These are phyloP conservation scores for Apteryx owenii DNA, from an alignment of 2,113 vertebrate genomes.

Conservation along the genomic window DNA sequence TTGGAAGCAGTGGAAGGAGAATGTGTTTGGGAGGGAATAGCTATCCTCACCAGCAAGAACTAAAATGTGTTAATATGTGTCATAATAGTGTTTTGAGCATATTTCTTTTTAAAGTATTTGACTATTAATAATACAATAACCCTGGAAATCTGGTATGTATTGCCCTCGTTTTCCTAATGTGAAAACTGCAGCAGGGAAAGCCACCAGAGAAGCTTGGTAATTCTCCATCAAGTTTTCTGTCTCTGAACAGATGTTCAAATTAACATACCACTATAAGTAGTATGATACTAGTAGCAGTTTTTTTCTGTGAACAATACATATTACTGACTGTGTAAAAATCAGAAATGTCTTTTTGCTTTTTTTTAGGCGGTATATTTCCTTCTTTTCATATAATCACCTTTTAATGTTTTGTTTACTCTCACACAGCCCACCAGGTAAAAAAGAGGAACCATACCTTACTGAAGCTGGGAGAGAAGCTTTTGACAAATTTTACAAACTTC, in stretches of 20 bases:
- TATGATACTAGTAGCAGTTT: background rate
- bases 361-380: background rate
- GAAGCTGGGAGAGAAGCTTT: conserved; percentile 94
- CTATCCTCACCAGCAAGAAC: background rate
- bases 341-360: background rate
- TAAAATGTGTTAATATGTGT: background rate
- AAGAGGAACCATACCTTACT: conserved; percentile 89
- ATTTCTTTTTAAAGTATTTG: background rate
- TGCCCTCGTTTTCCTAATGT: background rate
- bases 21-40: background rate
- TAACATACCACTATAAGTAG: no score
- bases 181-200: background rate
- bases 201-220: background rate
- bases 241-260: background rate
- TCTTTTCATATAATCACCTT: background rate
- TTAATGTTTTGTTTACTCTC: conserved; percentile 14
- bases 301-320: background rate
- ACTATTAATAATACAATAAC: background rate
- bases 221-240: background rate
- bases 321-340: background rate
- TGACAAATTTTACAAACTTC: conserved; percentile 89
- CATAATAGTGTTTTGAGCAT: background rate
- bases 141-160: background rate
- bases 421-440: conserved; percentile 89
- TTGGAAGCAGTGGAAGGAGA: background rate